These are phyloP conservation scores for Grammomys surdaster DNA, from an alignment of 2,113 vertebrate species.

Conservation along the genomic window DNA sequence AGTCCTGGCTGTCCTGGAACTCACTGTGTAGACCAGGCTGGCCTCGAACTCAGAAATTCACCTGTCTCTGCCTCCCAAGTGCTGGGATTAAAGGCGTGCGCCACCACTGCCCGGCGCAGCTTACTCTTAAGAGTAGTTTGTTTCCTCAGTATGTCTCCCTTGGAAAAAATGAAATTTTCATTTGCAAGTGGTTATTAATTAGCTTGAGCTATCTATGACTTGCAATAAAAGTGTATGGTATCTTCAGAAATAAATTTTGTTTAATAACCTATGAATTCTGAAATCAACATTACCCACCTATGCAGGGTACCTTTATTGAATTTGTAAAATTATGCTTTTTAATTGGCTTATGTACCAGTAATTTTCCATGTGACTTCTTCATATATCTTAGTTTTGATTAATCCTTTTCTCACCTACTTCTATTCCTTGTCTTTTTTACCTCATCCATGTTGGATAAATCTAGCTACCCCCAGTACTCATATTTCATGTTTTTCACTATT, in stretches of 20 bases:
- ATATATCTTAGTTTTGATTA: background rate
- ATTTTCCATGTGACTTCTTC: background rate
- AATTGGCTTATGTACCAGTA: background rate
- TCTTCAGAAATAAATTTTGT: background rate
- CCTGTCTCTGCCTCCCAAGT: no score
- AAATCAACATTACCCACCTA: background rate
- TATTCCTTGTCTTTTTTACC: background rate
- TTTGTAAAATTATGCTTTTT: background rate
- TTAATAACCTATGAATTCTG: background rate
- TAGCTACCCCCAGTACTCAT: background rate
- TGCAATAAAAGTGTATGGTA: background rate
- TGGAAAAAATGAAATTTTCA: background rate
- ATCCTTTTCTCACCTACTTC: background rate
- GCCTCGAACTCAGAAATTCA: no score
- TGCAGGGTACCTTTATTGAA: background rate
- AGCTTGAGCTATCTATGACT: background rate
- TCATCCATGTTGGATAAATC: background rate
- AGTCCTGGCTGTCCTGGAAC: no score
- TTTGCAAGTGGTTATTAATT: background rate
- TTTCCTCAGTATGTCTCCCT: background rate
- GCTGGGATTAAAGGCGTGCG: no score
- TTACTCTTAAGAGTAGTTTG: background rate
- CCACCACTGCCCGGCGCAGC: no score
- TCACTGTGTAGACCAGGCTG: no score
- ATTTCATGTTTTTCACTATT: background rate